A percentile compares a stretch with the other conserved stretches of the same genome.
Evolutionary conservation across 1,140 invertebrate species (phyloP).

Genomic region (Ostrea denselamellosa): DNA sequence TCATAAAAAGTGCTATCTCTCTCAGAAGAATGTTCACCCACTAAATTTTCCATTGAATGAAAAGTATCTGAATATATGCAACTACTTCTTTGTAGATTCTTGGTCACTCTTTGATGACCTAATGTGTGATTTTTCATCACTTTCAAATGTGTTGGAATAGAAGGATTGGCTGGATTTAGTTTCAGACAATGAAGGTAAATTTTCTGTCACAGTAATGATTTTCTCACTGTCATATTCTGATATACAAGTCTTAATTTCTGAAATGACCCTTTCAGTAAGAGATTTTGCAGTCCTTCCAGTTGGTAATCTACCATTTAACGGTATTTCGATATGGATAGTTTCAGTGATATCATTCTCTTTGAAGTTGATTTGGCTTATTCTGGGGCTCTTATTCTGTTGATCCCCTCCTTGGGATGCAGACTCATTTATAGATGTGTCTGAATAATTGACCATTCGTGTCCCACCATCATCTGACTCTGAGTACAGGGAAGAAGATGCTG

Average conservation of each 20-base stretch:
- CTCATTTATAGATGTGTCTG: slow-evolving; percentile 49
- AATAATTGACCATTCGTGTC: slow-evolving; percentile 25
- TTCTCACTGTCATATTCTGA: background rate
- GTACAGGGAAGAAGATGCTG: slow-evolving; percentile 10
- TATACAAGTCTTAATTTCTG: slow-evolving; percentile 34
- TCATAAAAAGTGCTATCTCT: background rate
- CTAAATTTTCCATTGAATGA: background rate
- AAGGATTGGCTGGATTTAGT: slow-evolving; percentile 10
- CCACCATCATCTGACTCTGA: slow-evolving; percentile 43
- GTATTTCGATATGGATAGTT: background rate
- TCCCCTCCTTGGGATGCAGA: background rate
- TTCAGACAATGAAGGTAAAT: slow-evolving; percentile 14
- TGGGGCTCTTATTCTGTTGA: background rate
- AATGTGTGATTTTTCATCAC: slow-evolving; percentile 23
- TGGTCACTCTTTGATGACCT: slow-evolving; percentile 4
- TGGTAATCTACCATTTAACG: too few species aligned
- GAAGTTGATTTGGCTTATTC: background rate
- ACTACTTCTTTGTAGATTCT: background rate
- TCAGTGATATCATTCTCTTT: slow-evolving; percentile 14
- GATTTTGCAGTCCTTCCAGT: slow-evolving; percentile 18
- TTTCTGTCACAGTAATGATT: slow-evolving; percentile 1
- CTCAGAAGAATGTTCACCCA: background rate
- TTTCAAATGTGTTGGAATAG: slow-evolving; percentile 48
- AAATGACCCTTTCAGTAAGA: background rate
- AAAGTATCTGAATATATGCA: slow-evolving; percentile 7